phyloP scores from a whole-genome alignment of 2,113 vertebrate genomes.

The Bambusicola thoracicus region DNA sequence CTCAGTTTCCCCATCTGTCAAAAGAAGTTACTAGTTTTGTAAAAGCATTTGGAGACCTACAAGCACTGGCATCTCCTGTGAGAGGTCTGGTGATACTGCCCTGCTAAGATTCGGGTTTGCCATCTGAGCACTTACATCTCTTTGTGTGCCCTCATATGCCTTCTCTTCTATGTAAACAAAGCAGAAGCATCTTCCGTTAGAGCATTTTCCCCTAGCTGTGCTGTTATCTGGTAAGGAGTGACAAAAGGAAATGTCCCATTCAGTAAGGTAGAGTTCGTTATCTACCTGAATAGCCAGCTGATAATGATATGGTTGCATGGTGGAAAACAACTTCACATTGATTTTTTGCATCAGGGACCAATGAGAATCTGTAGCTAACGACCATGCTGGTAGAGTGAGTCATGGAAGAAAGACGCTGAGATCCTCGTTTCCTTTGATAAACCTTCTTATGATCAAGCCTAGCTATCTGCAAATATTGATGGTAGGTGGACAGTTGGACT shows the following conservation, averaged over 20 bases:
- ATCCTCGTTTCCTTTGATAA: neutral
- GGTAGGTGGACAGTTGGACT: no score
- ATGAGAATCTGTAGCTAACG: neutral
- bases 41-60: neutral
- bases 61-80: neutral
- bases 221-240: neutral
- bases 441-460: neutral
- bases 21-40: neutral
- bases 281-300: neutral
- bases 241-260: neutral
- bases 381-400: neutral
- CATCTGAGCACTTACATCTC: neutral
- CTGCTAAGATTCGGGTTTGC: neutral
- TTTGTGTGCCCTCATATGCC: neutral
- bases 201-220: neutral
- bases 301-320: neutral
- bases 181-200: neutral
- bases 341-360: neutral
- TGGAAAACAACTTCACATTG: neutral
- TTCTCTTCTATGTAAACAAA: neutral
- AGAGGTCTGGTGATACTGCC: neutral
- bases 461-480: neutral
- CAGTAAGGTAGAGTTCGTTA: neutral
- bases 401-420: neutral
- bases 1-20: neutral